Base-by-base conservation (phyloP, 2,888 invertebrate genomes). In the Tetragonula carbonaria region DNA sequence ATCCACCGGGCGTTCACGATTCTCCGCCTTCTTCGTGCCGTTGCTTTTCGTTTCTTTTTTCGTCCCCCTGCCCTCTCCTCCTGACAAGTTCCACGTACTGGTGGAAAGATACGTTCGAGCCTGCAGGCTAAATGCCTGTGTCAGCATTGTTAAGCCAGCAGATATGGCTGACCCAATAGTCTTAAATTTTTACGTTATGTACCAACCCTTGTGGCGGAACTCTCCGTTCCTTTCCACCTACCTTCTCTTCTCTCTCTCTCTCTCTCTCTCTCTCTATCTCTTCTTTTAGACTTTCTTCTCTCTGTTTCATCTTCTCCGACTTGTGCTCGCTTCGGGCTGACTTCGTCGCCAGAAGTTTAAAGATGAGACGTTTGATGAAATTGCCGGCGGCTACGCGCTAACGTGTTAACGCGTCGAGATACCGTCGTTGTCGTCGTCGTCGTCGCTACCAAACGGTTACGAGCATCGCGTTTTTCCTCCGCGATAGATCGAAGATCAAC, bases 131-230 rank as follows among this genome's bases (percentile, higher is more conserved):
- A 90, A 90, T 88, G 90, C 90, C 86, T 85, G 91, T 90, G 91
- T 91, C 91, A 87, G 91, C 87, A 91, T 92, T 91, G 91, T 91
- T 91, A 89, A 82, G 70, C 80, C 73, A 84, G 84, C 88, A 73
- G 85, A 79, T 78, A 88, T 68, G 80, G 86, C 90, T 91, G 86
- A 91, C 90, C 89, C 90, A 90, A 92, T 91, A 88, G 87, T 91
- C 91, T 91, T 91, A 90, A 91, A 91, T 90, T 92, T 91, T 90
- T 86, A 92, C 88, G 87, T 80, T 91, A 89, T 88, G 86, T 88
- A 88, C 87, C 85, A 72, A 81, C 77, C 82, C 62, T 80, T 77
- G 45, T 45, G 75, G 70, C 63, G 71, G 73, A 73, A 53, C 74
- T 78, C 74, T 78, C 62, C 33, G 11, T 68, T 71, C 80, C 28